Percentiles rank a stretch among this genome's conserved stretches.
Evolutionary conservation across 2,888 invertebrate genomes (phyloP).

Genomic region (Thera obeliscata): DNA sequence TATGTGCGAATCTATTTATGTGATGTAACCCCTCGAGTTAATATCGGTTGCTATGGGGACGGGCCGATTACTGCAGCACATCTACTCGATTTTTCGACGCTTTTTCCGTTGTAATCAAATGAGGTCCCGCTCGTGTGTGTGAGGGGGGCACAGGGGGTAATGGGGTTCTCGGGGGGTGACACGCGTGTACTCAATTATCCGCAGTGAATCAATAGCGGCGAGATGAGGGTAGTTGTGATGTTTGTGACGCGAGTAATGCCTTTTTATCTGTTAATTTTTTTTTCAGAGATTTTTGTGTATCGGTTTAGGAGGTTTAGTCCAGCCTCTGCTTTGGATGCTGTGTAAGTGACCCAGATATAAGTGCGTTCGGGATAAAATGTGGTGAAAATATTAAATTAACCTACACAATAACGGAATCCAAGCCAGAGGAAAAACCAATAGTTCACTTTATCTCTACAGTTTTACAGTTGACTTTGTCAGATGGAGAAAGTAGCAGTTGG

Average conservation of each 20-base stretch:
- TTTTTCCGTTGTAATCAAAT: slow-evolving; percentile 85
- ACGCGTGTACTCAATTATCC: slow-evolving; percentile 84
- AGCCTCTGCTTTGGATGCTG: slow-evolving; percentile 15
- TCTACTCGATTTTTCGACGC: slow-evolving; percentile 83
- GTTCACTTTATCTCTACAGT: slow-evolving; percentile 14
- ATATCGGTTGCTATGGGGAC: slow-evolving; percentile 80
- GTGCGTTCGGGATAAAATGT: slow-evolving; percentile 26
- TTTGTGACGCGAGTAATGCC: slow-evolving; percentile 69
- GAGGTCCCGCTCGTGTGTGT: slow-evolving; percentile 78
- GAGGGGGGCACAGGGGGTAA: slow-evolving; percentile 41
- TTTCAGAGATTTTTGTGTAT: slow-evolving; percentile 42
- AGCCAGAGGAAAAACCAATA: slow-evolving; percentile 13
- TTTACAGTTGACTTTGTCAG: slow-evolving; percentile 7
- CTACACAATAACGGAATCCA: slow-evolving; percentile 12
- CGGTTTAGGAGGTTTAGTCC: slow-evolving; percentile 6
- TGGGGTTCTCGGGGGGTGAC: slow-evolving; percentile 58
- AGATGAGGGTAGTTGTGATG: slow-evolving; percentile 82
- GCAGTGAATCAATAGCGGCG: slow-evolving; percentile 84
- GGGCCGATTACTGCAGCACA: slow-evolving; percentile 80
- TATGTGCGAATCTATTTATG: slow-evolving; percentile 83
- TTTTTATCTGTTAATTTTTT: slow-evolving; percentile 73
- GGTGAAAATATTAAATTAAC: slow-evolving; percentile 22
- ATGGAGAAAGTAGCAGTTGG: background rate
- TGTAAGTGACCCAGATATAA: slow-evolving; percentile 27
- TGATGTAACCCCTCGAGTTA: slow-evolving; percentile 71